Evolutionary conservation across 2,113 vertebrate species (phyloP).

Genomic region (Micronycteris hirsuta): DNA sequence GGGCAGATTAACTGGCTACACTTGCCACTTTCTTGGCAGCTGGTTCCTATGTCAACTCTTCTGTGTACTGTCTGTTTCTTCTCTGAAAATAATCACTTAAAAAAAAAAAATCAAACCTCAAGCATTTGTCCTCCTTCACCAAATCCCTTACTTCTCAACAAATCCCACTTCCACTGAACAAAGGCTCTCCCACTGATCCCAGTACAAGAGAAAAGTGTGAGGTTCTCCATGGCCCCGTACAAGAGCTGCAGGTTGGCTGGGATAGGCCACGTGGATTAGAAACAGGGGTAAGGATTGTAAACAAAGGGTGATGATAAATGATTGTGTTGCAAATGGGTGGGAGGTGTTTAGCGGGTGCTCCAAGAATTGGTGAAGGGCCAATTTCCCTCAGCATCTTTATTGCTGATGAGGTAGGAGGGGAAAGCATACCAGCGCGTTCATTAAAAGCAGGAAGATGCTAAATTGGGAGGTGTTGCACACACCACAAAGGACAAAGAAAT

Average conservation of each 20-base stretch:
- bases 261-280: slow-evolving; percentile 25
- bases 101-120: not conserved
- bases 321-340: slow-evolving; percentile 34
- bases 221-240: not conserved
- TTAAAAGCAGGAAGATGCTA: slow-evolving; percentile 47
- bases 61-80: not conserved
- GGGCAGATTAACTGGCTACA: not conserved
- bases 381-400: slow-evolving; percentile 56
- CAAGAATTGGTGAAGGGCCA: slow-evolving; percentile 47
- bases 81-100: not conserved
- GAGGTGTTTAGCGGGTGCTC: slow-evolving; percentile 51
- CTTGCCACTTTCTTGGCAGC: slow-evolving; percentile 48
- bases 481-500: slow-evolving; percentile 32
- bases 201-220: not conserved
- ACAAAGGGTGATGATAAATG: slow-evolving; percentile 55
- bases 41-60: not conserved
- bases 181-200: not conserved
- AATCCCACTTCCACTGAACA: not conserved
- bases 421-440: slow-evolving; percentile 50
- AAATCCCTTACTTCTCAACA: not conserved
- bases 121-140: not conserved
- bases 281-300: slow-evolving; percentile 55
- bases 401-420: slow-evolving; percentile 64
- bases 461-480: slow-evolving; percentile 34
- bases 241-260: not conserved